Base-by-base conservation (phyloP, 1,140 invertebrate species). In the Caenorhabditis tropicalis region DNA sequence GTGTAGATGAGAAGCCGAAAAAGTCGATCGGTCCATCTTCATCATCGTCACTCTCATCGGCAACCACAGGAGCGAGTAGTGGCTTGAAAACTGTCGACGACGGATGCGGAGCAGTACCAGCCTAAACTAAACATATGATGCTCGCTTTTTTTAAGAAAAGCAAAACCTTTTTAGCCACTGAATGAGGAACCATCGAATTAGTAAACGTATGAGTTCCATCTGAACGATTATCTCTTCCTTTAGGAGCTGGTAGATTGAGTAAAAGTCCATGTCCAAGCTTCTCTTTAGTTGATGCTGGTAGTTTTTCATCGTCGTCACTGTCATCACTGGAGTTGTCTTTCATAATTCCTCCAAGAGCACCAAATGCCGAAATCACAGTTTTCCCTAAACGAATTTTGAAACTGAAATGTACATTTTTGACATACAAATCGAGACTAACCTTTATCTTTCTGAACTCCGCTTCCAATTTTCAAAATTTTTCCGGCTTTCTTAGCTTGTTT, bases 151-250 rank as follows among this genome's bases (percentile, higher is more conserved):
- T 4, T 10, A 24, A 27, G 9, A 27, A 10, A 27, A 10, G 29
- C n/a, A 33, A 21, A 12, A 74, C 65, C 24, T 43, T 43, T 43
- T 43, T 74, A 31, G 65, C 19, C 0, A 74, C 65, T 1, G 65
- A 74, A 74, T 43, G 65, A 21, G 65, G 65, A 46, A 74, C 10
- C 65, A 74, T 7, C 36, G 36, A 74, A 12, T 24, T 74, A 27
- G 33, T 36, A n/a, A 74, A 74, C 4, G 33, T 7, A 21, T 74
- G 24, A 1, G 65, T 5, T 5, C 65, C 65, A 24, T 43, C 65
- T 16, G 65, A 74, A 3, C 65, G 65, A 15, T 74, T 74, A 74
- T 74, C 65, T 24, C 65, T 74, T 74, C 65, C 65, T 74, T 74
- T 74, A 5, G 65, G 65, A 74, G 65, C 65, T 39, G 65, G 65